Evolutionary conservation across 2,797 vertebrate genomes (phyloP), one percentile per base, ranked within the genome.

Genomic region (Pyrocephalus nanus): DNA sequence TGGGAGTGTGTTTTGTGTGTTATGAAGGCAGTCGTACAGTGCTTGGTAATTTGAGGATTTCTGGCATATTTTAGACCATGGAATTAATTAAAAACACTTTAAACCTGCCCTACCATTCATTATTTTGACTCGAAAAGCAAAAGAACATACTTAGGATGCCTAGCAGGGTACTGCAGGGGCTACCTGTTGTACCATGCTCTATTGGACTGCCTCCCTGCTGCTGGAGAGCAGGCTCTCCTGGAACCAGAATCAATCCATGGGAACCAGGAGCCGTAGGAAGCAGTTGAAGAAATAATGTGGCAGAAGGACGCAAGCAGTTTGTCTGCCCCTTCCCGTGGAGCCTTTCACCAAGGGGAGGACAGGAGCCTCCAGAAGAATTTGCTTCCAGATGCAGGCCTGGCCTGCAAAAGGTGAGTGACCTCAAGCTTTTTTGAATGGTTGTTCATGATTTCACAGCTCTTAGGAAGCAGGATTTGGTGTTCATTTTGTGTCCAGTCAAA

Each of bases 341-440:
- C 40, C 26, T 23, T 54, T 58, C 71, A 7, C 18, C 40, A 12
- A 51, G 40, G 67, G 43, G 43, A 75, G 29, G 40, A 77, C 36
- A 67, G 47, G 29, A 89, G 21, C 48, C 48, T 70, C 32, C 64
- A 40, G 87, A 89, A 79, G 30, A 64, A 43, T 13, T 13, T 1
- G 3, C 36, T 73, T 73, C 55, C 48, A 36, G 47, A 50, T 0
- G 11, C 77, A 51, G 86, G 78, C 75, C 69, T 87, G 61, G 42
- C 55, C 72, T 57, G 67, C n/a, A 6, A 45, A 30, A 82, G 96
- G 96, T 96, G 85, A 93, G 96, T 89, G 45, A 61, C 26, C 15
- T 61, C 42, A 34, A 34, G 57, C 20, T 80, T 92, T 74, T 80
- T 45, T 13, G 32, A 81, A 72, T 1, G 3, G 13, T 42, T 61